Evolutionary conservation across 2,113 vertebrate genomes (phyloP).

Genomic region (Peromyscus leucopus): DNA sequence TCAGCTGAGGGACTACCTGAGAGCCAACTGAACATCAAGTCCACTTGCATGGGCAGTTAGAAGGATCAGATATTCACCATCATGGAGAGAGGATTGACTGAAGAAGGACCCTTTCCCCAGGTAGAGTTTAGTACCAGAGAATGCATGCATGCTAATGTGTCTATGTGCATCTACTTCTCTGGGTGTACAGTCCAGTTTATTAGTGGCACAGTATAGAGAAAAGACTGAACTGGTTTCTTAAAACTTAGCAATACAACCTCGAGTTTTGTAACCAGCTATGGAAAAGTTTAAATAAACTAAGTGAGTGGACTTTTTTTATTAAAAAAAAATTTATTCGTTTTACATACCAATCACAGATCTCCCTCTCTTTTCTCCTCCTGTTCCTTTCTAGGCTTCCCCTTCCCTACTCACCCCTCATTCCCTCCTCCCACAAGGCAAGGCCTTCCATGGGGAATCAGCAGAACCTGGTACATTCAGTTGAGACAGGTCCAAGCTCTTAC

Average conservation of each 20-base stretch:
- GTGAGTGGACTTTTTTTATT: background rate
- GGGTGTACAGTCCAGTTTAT: background rate
- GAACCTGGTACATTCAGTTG: too few relatives aligned
- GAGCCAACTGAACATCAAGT: background rate
- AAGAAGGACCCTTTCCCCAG: background rate
- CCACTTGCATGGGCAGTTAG: background rate
- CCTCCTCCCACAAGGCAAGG: too few relatives aligned
- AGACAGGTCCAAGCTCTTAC: too few relatives aligned
- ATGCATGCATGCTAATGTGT: background rate
- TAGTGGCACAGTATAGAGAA: background rate
- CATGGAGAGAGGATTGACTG: background rate
- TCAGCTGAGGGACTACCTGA: background rate
- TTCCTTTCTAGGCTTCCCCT: too few relatives aligned
- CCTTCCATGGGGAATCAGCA: too few relatives aligned
- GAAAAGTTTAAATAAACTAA: background rate
- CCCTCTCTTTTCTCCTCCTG: too few relatives aligned
- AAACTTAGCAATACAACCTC: background rate
- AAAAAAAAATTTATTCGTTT: too few relatives aligned
- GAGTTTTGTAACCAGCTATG: background rate
- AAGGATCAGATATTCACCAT: background rate
- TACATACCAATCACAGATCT: too few relatives aligned
- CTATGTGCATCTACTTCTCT: background rate
- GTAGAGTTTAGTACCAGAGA: background rate
- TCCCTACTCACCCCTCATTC: too few relatives aligned
- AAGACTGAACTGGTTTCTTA: background rate